Evolutionary conservation across 2,797 vertebrate species (phyloP).

Genomic region (Danio kyathit): DNA sequence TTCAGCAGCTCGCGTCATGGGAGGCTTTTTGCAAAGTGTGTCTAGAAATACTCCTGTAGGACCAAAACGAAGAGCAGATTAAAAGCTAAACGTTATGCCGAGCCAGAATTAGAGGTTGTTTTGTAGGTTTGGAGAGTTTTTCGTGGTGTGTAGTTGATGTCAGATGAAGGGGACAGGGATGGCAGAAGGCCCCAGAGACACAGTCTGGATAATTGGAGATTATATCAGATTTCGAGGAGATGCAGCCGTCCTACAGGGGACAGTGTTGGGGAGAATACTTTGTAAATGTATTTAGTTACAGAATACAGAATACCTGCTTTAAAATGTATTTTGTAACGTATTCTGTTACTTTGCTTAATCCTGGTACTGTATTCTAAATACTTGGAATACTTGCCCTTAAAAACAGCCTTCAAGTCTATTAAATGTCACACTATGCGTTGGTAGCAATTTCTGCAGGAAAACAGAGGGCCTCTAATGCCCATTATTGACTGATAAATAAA

Average conservation of each 20-base stretch:
- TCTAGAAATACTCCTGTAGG: constrained; percentile 45
- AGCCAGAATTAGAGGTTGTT: constrained; percentile 45
- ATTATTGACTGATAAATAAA: no score
- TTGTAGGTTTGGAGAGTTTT: constrained; percentile 17
- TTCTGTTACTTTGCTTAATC: no score
- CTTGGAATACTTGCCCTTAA: no score
- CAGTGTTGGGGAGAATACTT: no score
- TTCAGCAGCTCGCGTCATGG: constrained; percentile 8
- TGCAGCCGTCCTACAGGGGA: constrained; percentile 21
- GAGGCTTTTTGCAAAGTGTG: constrained; percentile 27
- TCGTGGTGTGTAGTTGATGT: constrained; percentile 18
- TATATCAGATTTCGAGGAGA: constrained; percentile 27
- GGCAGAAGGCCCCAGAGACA: constrained; percentile 3
- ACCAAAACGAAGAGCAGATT: constrained; percentile 30
- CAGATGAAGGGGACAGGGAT: background rate
- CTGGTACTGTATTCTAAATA: no score
- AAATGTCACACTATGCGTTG: no score
- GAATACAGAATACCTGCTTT: no score
- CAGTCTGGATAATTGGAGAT: constrained; percentile 40
- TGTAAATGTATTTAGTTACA: no score
- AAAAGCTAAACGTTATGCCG: constrained; percentile 46
- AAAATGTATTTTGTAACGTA: no score
- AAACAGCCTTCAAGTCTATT: no score
- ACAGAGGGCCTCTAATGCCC: no score
- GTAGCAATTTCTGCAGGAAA: no score